Conservation (phyloP, 2,113 vertebrate genomes). For the Nesospiza acunhae region DNA sequence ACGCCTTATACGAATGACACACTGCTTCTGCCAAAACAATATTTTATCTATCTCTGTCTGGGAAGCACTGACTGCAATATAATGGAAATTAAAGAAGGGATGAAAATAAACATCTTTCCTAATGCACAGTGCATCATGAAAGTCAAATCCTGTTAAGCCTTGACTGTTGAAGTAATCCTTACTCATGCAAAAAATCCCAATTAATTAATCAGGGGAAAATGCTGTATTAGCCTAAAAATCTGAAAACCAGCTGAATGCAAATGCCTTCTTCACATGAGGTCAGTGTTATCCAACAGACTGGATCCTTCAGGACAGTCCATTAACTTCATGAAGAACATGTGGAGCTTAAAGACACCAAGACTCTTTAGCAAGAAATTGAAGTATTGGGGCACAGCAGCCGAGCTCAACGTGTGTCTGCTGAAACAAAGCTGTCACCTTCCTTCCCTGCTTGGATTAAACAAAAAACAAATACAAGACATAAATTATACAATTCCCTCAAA, state of each 20-base stretch:
- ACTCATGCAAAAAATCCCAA: slow-evolving; percentile 35
- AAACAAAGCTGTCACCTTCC: not conserved
- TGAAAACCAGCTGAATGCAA: slow-evolving; percentile 26
- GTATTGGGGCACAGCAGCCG: not conserved
- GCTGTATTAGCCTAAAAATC: slow-evolving; percentile 22
- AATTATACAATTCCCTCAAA: not conserved
- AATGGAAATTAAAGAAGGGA: not conserved
- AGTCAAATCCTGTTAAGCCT: slow-evolving; percentile 29
- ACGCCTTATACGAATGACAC: not conserved
- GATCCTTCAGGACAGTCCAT: not conserved
- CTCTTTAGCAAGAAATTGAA: not conserved
- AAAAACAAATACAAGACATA: not conserved
- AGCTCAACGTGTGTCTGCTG: not conserved
- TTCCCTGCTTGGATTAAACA: not conserved
- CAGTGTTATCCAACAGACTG: not conserved
- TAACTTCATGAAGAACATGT: not conserved
- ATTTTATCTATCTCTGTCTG: not conserved
- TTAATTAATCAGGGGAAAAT: slow-evolving; percentile 36
- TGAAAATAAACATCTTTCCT: slow-evolving; percentile 3
- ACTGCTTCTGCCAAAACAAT: not conserved
- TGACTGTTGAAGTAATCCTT: slow-evolving; percentile 32
- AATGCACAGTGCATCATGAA: not conserved
- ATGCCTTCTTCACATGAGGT: not conserved
- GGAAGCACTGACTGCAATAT: not conserved
- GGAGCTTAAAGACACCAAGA: not conserved